These are phyloP conservation scores for Gymnothorax reevesii DNA, from an alignment of 2,797 vertebrate species.

Conservation along the genomic window DNA sequence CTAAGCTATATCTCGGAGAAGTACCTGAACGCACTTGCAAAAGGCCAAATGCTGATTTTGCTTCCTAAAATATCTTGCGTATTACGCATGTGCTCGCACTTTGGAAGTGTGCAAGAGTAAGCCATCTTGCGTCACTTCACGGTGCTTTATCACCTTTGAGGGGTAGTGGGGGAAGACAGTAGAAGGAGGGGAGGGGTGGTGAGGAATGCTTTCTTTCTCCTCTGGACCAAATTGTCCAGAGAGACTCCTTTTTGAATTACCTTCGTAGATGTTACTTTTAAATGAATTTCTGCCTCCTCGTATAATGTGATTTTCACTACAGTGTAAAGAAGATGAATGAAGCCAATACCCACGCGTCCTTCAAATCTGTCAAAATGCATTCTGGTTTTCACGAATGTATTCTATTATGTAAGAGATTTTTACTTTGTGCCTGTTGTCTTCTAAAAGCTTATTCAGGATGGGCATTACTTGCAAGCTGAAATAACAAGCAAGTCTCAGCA, in stretches of 20 bases:
- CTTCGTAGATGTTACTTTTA: not conserved
- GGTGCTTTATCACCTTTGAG: too few relatives aligned
- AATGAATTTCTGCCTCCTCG: not conserved
- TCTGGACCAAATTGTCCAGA: not conserved
- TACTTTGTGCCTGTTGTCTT: slow-evolving; percentile 11
- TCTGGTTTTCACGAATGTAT: not conserved
- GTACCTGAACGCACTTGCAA: too few relatives aligned
- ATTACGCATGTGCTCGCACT: too few relatives aligned
- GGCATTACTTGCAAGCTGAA: slow-evolving; percentile 33
- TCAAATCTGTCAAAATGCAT: not conserved
- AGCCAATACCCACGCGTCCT: not conserved
- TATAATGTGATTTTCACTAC: not conserved
- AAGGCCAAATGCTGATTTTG: too few relatives aligned
- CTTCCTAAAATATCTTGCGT: too few relatives aligned
- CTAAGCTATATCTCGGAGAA: too few relatives aligned
- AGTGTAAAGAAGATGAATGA: not conserved
- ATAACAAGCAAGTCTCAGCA: slow-evolving; percentile 28
- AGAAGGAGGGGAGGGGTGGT: too few relatives aligned
- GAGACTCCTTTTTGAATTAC: not conserved
- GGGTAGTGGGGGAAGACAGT: too few relatives aligned
- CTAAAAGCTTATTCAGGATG: slow-evolving; percentile 33
- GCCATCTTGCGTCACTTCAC: too few relatives aligned
- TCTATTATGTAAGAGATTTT: not conserved
- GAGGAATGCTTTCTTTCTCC: too few relatives aligned
- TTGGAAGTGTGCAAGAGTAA: too few relatives aligned